These are phyloP conservation scores for Diplolepis rosae DNA, from an alignment of 2,888 invertebrate genomes.

Conservation along the genomic window DNA sequence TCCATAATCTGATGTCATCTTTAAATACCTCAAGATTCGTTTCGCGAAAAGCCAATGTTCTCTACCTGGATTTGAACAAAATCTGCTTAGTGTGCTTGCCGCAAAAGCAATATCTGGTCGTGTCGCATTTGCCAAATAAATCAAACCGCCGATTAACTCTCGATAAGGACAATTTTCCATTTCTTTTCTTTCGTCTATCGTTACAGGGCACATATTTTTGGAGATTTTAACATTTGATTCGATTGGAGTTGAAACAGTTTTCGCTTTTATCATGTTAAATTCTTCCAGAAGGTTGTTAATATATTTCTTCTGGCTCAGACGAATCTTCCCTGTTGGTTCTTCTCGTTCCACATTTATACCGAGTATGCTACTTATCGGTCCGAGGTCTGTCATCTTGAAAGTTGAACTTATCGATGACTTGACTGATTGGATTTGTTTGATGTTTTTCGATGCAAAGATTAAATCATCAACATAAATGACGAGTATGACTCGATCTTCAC, in stretches of 20 bases:
- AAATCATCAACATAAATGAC: constrained; percentile 43
- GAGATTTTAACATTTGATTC: constrained; percentile 47
- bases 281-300: constrained; percentile 38
- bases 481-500: constrained; percentile 29
- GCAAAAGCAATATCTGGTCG: constrained; percentile 48
- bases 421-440: constrained; percentile 29
- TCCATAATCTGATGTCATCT: constrained; percentile 39
- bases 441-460: constrained; percentile 40
- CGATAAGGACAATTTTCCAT: constrained; percentile 45
- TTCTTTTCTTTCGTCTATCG: constrained; percentile 34
- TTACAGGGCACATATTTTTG: constrained; percentile 32
- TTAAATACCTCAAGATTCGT: constrained; percentile 44
- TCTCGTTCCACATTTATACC: constrained; percentile 42
- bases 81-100: constrained; percentile 43
- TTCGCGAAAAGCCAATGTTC: constrained; percentile 46
- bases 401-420: constrained; percentile 41
- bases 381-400: constrained; percentile 47
- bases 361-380: constrained; percentile 39
- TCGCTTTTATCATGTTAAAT: constrained; percentile 43
- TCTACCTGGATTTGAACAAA: constrained; percentile 34
- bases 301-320: constrained; percentile 44
- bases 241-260: constrained; percentile 42
- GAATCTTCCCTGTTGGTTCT: constrained; percentile 41
- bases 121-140: constrained; percentile 47
- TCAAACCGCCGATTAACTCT: constrained; percentile 47